phyloP scores from a whole-genome alignment of 1,140 invertebrate genomes.

The Calosoma granatense region DNA sequence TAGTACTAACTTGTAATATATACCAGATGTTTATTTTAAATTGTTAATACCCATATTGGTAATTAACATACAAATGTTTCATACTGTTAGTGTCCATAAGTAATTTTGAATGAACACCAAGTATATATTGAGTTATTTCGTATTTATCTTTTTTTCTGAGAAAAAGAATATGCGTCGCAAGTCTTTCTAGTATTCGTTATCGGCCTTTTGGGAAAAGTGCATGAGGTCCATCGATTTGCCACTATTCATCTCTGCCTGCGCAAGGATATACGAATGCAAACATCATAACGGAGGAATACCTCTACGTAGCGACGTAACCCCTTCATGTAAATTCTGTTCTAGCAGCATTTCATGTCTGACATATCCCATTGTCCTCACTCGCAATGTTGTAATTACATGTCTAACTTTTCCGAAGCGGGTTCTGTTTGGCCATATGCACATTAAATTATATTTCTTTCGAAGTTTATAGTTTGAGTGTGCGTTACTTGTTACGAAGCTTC shows the following conservation, averaged over 20 bases:
- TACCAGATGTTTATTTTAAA: too few relatives aligned
- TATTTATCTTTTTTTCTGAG: not conserved
- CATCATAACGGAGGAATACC: too few relatives aligned
- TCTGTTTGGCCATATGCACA: constrained; percentile 2
- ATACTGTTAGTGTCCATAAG: too few relatives aligned
- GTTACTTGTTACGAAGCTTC: too few relatives aligned
- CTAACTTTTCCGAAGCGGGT: not conserved
- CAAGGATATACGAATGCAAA: not conserved
- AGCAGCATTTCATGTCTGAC: constrained; percentile 7
- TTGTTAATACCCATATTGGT: too few relatives aligned
- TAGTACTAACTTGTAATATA: too few relatives aligned
- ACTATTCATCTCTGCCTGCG: not conserved
- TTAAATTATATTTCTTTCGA: constrained; percentile 1
- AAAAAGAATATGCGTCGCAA: not conserved
- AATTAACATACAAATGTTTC: too few relatives aligned
- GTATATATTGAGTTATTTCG: too few relatives aligned
- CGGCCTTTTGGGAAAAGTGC: not conserved
- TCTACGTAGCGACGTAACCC: not conserved
- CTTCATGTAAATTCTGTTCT: constrained; percentile 3
- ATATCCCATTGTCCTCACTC: constrained; percentile 4
- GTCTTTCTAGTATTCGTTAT: not conserved
- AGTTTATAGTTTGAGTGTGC: too few relatives aligned
- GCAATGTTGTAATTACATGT: constrained; percentile 4
- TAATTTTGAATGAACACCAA: too few relatives aligned
- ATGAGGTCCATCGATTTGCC: not conserved